Evolutionary conservation across 2,888 invertebrate species (phyloP), one percentile per base, ranked within the genome.

Genomic region (Orthonevra nobilis): DNA sequence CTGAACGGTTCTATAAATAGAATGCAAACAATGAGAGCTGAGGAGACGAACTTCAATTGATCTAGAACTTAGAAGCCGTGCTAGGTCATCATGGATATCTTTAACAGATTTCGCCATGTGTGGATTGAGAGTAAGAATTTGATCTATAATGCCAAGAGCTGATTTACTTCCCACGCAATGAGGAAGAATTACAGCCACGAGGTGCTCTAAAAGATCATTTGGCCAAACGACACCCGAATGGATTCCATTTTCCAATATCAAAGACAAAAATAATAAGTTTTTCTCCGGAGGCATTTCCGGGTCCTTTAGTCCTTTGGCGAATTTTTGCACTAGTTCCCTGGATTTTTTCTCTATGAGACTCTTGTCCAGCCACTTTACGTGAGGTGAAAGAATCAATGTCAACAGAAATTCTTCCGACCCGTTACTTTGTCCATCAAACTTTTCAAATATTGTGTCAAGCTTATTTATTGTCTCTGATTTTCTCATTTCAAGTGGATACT

Each of bases 21-120:
- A 87, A 28, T 93, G 91, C 84, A 95, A 92, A 44, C 96, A 92
- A 83, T 96, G 94, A 0, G 94, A 90, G 0, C 94, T 93, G 60
- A 94, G 87, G 12, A 94, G 89, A 12, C 96, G 92, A 1, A 94
- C 89, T 87, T 92, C 90, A 83, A 93, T 92, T 85, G 91, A 92
- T 6, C 93, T 93, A 0, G 94, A 94, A 17, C 91, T 90, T 1
- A 95, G 90, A 85, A 94, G 93, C 1, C 85, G 84, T 58, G 91
- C 90, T n/a, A 95, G 85, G 81, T 86, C 86, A 0, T 89, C 88
- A 85, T 92, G 91, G 0, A 92, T 56, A 3, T 50, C 26, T 6
- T 73, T 56, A 20, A 56, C 48, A 0, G 40, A 36, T 26, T 61
- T 91, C 84, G 66, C 88, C 83, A 56, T 92, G 86, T 81, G 89